A percentile compares a stretch with the other conserved stretches of the same genome.
Evolutionary conservation across 2,113 vertebrate species (phyloP).

Genomic region (Thomomys bottae): DNA sequence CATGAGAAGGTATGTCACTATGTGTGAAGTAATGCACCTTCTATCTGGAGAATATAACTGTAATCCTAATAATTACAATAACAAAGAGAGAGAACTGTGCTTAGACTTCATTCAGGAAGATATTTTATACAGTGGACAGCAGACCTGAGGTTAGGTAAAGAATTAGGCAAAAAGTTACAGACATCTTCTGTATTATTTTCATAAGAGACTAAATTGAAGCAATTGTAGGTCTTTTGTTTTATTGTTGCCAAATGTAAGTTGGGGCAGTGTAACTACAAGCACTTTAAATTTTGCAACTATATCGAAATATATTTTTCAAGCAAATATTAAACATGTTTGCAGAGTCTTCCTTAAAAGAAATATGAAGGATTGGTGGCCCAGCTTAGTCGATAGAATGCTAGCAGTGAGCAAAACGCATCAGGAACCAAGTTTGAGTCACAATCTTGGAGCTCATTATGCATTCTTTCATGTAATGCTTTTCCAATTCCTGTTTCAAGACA

Average conservation of each 20-base stretch:
- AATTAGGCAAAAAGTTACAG: not conserved
- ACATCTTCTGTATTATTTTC: not conserved
- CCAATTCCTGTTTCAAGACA: no score
- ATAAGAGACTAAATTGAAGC: not conserved
- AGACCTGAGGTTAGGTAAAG: not conserved
- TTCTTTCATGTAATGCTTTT: no score
- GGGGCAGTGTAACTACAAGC: not conserved
- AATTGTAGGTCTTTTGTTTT: conserved; percentile 17
- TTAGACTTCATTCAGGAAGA: not conserved
- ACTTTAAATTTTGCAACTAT: not conserved
- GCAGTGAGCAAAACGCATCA: no score
- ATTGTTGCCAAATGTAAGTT: not conserved
- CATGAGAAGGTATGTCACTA: no score
- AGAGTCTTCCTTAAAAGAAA: not conserved
- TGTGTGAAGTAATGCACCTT: no score
- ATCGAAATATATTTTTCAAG: not conserved
- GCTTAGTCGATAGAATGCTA: no score
- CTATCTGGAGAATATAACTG: no score
- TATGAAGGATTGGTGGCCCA: not conserved
- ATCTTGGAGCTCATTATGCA: no score
- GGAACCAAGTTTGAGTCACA: no score
- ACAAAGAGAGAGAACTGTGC: conserved; percentile 24
- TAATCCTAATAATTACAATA: no score
- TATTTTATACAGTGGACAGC: not conserved
- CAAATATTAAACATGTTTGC: not conserved